These are phyloP conservation scores for Frieseomelitta varia DNA, from an alignment of 1,140 invertebrate genomes.

Conservation along the genomic window DNA sequence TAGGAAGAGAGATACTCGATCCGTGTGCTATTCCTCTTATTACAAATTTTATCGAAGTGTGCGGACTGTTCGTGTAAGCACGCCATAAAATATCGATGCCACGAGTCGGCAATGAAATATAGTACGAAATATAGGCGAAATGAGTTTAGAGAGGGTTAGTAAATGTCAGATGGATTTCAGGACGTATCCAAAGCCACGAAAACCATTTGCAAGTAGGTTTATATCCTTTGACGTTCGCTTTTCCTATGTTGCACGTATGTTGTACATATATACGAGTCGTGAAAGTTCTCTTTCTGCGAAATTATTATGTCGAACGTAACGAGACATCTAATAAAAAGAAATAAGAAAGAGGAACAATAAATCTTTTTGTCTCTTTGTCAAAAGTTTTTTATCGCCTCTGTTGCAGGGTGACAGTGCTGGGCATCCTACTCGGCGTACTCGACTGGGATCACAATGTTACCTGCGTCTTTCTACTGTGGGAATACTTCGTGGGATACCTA, in stretches of 20 bases:
- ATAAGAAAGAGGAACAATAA: too few relatives aligned
- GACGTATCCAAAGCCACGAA: background rate
- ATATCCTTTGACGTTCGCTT: background rate
- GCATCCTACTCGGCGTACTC: constrained; percentile 84
- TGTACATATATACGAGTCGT: too few relatives aligned
- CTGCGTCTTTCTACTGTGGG: constrained; percentile 85
- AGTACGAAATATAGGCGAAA: background rate
- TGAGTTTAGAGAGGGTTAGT: constrained; percentile 13
- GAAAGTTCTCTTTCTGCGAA: background rate
- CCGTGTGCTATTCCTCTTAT: background rate
- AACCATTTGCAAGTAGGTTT: background rate
- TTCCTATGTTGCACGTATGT: too few relatives aligned
- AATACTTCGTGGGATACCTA: constrained; percentile 88
- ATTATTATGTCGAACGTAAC: background rate
- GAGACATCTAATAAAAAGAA: too few relatives aligned
- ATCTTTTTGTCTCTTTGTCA: background rate
- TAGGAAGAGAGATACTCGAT: background rate
- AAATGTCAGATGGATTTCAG: constrained; percentile 26
- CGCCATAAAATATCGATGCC: constrained; percentile 29
- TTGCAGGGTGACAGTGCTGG: constrained; percentile 84
- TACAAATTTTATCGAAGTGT: background rate
- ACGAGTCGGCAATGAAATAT: constrained; percentile 28
- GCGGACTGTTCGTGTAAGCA: background rate
- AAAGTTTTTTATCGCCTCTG: constrained; percentile 50
- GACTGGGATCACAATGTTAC: constrained; percentile 84